Percentiles rank a stretch among this genome's conserved stretches.
Conservation (phyloP, 1,140 invertebrate genomes). For the Atopsyche davidsoni region DNA sequence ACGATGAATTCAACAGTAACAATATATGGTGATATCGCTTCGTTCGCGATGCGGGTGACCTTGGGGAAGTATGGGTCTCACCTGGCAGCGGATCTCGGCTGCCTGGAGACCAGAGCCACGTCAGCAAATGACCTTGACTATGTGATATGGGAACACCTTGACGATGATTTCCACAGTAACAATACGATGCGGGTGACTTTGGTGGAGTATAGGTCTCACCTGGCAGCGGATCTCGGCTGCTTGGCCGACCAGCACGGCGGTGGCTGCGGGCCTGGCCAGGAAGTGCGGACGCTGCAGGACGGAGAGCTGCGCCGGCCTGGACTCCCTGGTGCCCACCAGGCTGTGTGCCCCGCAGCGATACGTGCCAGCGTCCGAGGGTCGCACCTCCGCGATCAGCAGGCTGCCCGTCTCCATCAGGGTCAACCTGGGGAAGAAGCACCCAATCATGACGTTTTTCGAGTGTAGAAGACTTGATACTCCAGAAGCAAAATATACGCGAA, state of each 20-base stretch:
- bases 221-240: conserved; percentile 48
- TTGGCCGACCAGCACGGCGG: conserved; percentile 45
- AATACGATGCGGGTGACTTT: too few relatives aligned
- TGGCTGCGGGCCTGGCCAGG: conserved; percentile 42
- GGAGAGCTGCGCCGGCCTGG: conserved; percentile 65
- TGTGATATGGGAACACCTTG: too few relatives aligned
- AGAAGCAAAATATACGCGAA: too few relatives aligned
- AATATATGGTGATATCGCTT: too few relatives aligned
- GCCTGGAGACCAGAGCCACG: conserved; percentile 43
- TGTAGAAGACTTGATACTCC: too few relatives aligned
- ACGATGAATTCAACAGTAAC: too few relatives aligned
- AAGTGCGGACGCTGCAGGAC: conserved; percentile 55
- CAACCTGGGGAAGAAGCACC: too few relatives aligned
- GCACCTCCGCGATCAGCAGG: conserved; percentile 76
- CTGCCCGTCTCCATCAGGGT: conserved; percentile 67
- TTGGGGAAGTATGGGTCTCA: too few relatives aligned
- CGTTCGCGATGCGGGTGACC: too few relatives aligned
- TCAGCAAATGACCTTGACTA: conserved; percentile 43
- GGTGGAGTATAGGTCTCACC: too few relatives aligned
- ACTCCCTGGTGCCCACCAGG: conserved; percentile 76
- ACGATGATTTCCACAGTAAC: too few relatives aligned
- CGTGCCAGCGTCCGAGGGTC: conserved; percentile 74
- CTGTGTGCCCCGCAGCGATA: conserved; percentile 85
- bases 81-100: conserved; percentile 46
- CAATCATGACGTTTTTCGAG: too few relatives aligned